phyloP scores from a whole-genome alignment of 2,113 vertebrate genomes.

The Amazona vittata region DNA sequence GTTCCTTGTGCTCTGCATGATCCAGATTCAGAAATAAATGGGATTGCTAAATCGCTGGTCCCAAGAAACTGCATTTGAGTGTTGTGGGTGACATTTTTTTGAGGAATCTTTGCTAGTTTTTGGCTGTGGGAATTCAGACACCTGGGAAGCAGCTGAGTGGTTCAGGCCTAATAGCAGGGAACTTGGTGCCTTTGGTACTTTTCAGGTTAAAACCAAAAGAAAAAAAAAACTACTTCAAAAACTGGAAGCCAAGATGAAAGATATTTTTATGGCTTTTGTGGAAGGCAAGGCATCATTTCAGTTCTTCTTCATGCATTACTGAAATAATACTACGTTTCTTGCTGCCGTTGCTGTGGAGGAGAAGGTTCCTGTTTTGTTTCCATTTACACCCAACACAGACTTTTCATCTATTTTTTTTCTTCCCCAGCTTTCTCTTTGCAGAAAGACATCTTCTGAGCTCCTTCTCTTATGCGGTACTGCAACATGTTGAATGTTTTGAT shows the following conservation, averaged over 20 bases:
- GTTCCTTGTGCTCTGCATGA: not conserved
- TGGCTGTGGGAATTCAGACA: not conserved
- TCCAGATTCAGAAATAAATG: not conserved
- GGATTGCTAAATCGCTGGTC: not conserved
- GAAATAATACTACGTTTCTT: not conserved
- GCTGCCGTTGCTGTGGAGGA: not conserved
- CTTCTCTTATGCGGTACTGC: not conserved
- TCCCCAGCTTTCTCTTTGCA: not conserved
- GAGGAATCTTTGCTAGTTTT: not conserved
- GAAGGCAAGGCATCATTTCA: not conserved
- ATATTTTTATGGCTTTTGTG: not conserved
- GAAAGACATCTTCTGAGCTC: not conserved
- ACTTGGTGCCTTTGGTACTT: not conserved
- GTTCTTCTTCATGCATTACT: not conserved
- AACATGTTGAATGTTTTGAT: not conserved
- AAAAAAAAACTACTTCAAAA: fast-evolving
- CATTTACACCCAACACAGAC: not conserved
- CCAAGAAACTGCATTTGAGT: not conserved
- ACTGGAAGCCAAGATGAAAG: not conserved
- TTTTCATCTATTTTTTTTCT: not conserved
- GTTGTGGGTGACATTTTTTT: not conserved
- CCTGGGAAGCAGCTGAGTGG: not conserved
- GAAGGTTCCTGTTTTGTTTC: not conserved
- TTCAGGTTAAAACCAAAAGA: not conserved
- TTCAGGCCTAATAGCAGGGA: not conserved